Evolutionary conservation across 2,797 vertebrate species (phyloP), one percentile per base, ranked within the genome.

Genomic region (Pseudocheirus occidentalis): DNA sequence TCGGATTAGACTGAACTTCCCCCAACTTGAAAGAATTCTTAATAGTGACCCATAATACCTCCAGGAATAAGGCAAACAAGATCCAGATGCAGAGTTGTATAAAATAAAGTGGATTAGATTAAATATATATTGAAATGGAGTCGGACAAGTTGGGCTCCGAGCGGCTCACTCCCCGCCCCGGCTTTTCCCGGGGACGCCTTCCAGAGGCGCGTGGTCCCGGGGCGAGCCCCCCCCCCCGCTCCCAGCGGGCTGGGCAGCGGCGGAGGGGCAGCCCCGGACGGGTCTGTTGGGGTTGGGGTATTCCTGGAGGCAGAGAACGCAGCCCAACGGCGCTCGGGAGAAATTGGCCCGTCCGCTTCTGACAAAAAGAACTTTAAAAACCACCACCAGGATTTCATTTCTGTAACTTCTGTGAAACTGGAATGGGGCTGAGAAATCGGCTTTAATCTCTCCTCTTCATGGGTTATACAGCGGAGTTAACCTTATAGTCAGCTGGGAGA

Each of bases 1-100:
- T 73, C 98, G 99, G 99, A 99, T 98, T 99, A 99, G 99, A 98
- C 98, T 99, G 99, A 99, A 99, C 99, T 99, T 98, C 98, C 97
- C 52, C 98, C 98, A 98, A 98, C 98, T 98, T 98, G 97, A 98
- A 98, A 99, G 98, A 98, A 97, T 99, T 99, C 99, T 98, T 99
- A 99, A 99, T 98, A 98, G 98, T 98, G 99, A 99, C 99, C 99
- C 98, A n/a, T 98, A 98, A 98, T 99, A 99, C 99, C 99, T 99
- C 98, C 98, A 99, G 99, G 99, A 99, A 99, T 99, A 98, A 98
- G 97, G 99, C 98, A 99, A 99, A 99, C 99, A 99, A 99, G 98
- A 98, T 99, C 99, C 99, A 99, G 99, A 99, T 99, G 99, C 98
- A 95, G 98, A 97, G 97, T 98, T 98, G 97, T 98, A 97, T 98